Base-by-base conservation (phyloP, 2,888 invertebrate genomes). In the Stegophylla sp. region DNA sequence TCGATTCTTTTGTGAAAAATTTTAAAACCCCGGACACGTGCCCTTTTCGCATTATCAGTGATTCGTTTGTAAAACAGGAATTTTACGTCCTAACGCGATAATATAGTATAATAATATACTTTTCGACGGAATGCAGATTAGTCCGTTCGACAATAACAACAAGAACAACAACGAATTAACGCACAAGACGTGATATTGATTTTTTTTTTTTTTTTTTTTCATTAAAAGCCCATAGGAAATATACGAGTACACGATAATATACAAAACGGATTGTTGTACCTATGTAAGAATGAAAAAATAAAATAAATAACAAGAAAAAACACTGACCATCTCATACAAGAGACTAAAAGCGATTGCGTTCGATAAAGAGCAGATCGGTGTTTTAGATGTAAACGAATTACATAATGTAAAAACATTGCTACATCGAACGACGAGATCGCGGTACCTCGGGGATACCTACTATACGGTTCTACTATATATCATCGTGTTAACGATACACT, bases 371-470 rank as follows among this genome's bases (percentile, higher is more conserved):
- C 61, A 63, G 61, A 74, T 74, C 48, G 34, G 28, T 48, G 73
- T 74, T 61, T 63, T 74, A 74, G 48, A 74, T 61, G 48, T 20
- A 1, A 74, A 74, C 20, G 45, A 48, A 63, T 74, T 74, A 74
- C 73, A 34, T 26, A 48, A n/a, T n/a, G n/a, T n/a, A n/a, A 48
- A 10, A 26, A 51, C 45, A 41, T 41, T 10, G 34, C 45, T 7
- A 45, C 20, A 59, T 45, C 15, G 26, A 45, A 45, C 12, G 45
- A 56, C 20, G 53, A n/a, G 34, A n/a, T 7, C 34, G 23, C n/a
- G 4, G 23, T 20, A n/a, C 9, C 10, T 1, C 23, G 1, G 5
- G 10, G n/a, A 20, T 20, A 20, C 3, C 43, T 51, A n/a, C 15
- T 26, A 59, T 7, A 7, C 4, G 3, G 41, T 64, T 26, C 3